Percentiles rank a stretch among this genome's conserved stretches.
Evolutionary conservation across 2,888 invertebrate species (phyloP).

Genomic region (Drosophila quinaria): DNA sequence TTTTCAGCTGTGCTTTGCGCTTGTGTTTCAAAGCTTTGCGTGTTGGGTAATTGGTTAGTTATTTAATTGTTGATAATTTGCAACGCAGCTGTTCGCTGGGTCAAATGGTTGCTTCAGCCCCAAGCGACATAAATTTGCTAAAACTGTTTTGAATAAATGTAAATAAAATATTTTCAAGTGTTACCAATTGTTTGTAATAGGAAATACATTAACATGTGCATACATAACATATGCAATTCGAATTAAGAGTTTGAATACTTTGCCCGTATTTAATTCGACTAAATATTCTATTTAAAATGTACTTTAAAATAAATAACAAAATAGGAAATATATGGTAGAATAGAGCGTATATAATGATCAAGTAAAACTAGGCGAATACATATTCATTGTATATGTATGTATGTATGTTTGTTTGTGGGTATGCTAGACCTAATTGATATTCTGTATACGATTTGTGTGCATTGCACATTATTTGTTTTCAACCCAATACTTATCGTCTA

Average conservation of each 20-base stretch:
- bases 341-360: conserved; percentile 17
- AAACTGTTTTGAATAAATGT: conserved; percentile 12
- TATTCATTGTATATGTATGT: neutral
- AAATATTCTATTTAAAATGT: neutral
- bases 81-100: conserved; percentile 31
- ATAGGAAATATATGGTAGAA: neutral
- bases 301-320: neutral
- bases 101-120: conserved; percentile 25
- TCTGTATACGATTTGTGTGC: conserved; percentile 19
- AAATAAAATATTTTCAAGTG: neutral
- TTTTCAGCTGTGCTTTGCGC: conserved; percentile 2
- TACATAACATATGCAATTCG: neutral
- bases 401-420: conserved; percentile 1
- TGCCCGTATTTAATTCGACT: neutral
- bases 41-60: conserved; percentile 28
- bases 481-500: neutral
- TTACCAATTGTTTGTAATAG: conserved; percentile 7
- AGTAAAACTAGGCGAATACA: neutral
- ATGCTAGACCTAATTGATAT: conserved; percentile 32
- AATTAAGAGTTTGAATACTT: neutral
- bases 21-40: conserved; percentile 8
- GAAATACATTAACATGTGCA: neutral
- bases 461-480: conserved; percentile 10
- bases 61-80: conserved; percentile 27
- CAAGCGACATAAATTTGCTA: conserved; percentile 3